Percentiles rank a stretch among this genome's conserved stretches.
These are phyloP conservation scores for Hemicordylus capensis DNA, from an alignment of 2,113 vertebrate species.

Conservation along the genomic window DNA sequence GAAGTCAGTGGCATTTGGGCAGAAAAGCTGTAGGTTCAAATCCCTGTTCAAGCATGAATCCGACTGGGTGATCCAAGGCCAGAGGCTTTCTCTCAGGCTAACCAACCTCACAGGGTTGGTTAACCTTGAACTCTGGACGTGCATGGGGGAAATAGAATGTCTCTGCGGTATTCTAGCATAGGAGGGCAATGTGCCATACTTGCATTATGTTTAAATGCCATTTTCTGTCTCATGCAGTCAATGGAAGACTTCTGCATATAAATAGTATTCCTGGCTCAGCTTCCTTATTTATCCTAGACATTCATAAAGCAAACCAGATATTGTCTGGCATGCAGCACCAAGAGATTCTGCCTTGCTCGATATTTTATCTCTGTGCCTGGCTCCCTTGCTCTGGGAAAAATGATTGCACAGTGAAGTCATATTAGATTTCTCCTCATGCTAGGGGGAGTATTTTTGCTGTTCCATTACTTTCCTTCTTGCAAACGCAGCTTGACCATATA, in stretches of 20 bases:
- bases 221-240: too few relatives aligned
- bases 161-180: neutral
- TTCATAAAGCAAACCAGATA: constrained; percentile 63
- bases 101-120: neutral
- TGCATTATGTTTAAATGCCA: neutral
- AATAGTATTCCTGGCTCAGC: constrained; percentile 35
- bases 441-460: neutral
- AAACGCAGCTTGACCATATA: neutral
- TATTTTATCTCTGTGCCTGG: constrained; percentile 67
- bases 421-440: neutral
- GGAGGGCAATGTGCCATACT: neutral
- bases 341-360: constrained; percentile 62
- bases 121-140: too few relatives aligned
- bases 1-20: too few relatives aligned
- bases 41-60: too few relatives aligned
- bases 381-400: constrained; percentile 70
- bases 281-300: constrained; percentile 39
- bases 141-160: neutral
- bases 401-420: constrained; percentile 42
- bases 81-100: neutral
- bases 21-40: too few relatives aligned
- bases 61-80: neutral
- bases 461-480: neutral
- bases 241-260: neutral
- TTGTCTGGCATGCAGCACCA: constrained; percentile 57